phyloP scores from a whole-genome alignment of 2,888 invertebrate species.

The Erannis defoliaria region DNA sequence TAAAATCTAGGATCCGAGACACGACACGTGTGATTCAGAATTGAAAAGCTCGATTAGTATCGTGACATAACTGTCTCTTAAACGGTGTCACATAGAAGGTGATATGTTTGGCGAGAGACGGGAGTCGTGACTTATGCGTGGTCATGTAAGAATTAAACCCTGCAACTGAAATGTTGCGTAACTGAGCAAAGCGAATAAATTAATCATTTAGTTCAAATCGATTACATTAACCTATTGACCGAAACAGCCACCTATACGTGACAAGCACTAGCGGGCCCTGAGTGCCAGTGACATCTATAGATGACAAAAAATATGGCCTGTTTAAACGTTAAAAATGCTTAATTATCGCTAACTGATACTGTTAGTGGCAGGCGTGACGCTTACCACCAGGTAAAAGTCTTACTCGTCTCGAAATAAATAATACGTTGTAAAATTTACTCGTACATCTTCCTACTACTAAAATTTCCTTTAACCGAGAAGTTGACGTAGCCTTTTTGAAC shows the following conservation, averaged over 20 bases:
- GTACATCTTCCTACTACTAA: background rate
- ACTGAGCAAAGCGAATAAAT: constrained; percentile 10
- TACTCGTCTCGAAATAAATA: too few relatives aligned
- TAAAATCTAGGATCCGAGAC: background rate
- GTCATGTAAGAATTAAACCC: constrained; percentile 10
- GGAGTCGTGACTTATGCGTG: constrained; percentile 31
- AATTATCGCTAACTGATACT: too few relatives aligned
- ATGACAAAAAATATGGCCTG: too few relatives aligned
- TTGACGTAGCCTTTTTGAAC: background rate
- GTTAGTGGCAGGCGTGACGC: too few relatives aligned
- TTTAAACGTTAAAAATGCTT: too few relatives aligned
- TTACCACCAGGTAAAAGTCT: too few relatives aligned
- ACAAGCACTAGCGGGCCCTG: too few relatives aligned
- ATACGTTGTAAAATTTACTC: too few relatives aligned
- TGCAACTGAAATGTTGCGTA: constrained; percentile 16
- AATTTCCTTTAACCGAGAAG: background rate
- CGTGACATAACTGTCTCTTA: constrained; percentile 23
- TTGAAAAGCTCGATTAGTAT: constrained; percentile 23
- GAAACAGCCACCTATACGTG: too few relatives aligned
- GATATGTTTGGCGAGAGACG: constrained; percentile 15
- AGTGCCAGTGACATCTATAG: too few relatives aligned
- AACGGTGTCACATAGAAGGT: constrained; percentile 28
- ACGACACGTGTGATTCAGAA: constrained; percentile 26
- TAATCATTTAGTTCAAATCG: background rate
- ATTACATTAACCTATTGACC: background rate